Evolutionary conservation across 2,888 invertebrate species (phyloP), one percentile per base, ranked within the genome.

Genomic region (Stenodera caucasica): DNA sequence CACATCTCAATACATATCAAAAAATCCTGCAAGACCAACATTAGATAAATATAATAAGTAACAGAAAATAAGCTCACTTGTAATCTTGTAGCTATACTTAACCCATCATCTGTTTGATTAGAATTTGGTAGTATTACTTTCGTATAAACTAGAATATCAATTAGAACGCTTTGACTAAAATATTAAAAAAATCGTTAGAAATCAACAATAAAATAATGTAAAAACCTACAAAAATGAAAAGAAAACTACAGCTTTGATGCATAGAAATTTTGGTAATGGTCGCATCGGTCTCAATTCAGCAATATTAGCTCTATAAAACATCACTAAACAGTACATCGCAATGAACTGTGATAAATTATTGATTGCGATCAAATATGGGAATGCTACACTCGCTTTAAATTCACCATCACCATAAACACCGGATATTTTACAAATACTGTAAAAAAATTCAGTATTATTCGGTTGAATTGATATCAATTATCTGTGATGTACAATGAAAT

Each of bases 1-100:
- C 97, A 96, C 98, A 98, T 98, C 84, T 98, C 98, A 75, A 98
- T 94, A 78, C 98, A 98, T 70, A 98, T 96, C 58, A 95, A 82
- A 81, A 98, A 96, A 82, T 98, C 94, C 90, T 96, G 84, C n/a
- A n/a, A n/a, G n/a, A n/a, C n/a, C n/a, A n/a, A n/a, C n/a, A n/a
- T n/a, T n/a, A n/a, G n/a, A n/a, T n/a, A n/a, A n/a, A n/a, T n/a
- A n/a, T n/a, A 18, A 15, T 29, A 57, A 49, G 14, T 15, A 32
- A 23, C 2, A 21, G 63, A 21, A 54, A 57, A 53, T n/a, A 51
- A 40, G 56, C 67, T 76, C 79, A 91, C 92, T 86, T 93, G 93
- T 68, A 96, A 79, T 78, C 91, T 89, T 55, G 91, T 90, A 57
- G 95, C 91, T 74, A 94, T 86, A 74, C 88, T 87, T 75, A 89